These are phyloP conservation scores for Acleris holmiana DNA, from an alignment of 2,888 invertebrate genomes.

Conservation along the genomic window DNA sequence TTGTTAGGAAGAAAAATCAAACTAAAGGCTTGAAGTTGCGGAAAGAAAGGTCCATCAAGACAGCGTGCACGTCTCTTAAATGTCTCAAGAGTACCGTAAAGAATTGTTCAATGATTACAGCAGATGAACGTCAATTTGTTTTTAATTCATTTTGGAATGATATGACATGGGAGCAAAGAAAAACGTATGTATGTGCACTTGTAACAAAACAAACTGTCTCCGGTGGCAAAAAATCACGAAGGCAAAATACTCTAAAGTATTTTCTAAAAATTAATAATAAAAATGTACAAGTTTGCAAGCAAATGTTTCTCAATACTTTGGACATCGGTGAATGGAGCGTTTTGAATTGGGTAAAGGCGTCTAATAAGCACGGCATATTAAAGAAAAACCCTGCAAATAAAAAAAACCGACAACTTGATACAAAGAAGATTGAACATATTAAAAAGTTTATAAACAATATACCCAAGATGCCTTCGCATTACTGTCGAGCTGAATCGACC, in stretches of 20 bases:
- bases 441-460: constrained; percentile 16
- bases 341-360: constrained; percentile 8
- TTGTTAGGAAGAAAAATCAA: constrained; percentile 17
- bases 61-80: constrained; percentile 11
- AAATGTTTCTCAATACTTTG: constrained; percentile 15
- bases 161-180: constrained; percentile 20
- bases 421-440: constrained; percentile 15
- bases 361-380: constrained; percentile 6
- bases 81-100: constrained; percentile 12
- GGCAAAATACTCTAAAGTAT: constrained; percentile 8
- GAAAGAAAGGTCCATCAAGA: constrained; percentile 17
- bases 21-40: constrained; percentile 16
- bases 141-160: constrained; percentile 13
- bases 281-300: constrained; percentile 14
- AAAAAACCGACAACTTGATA: constrained; percentile 11
- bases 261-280: constrained; percentile 17
- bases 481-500: constrained; percentile 15
- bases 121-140: constrained; percentile 8
- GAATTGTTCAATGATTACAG: constrained; percentile 16
- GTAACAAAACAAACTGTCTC: constrained; percentile 12
- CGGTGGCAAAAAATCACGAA: constrained; percentile 14
- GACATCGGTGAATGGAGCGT: constrained; percentile 21
- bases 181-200: constrained; percentile 16
- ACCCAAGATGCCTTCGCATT: constrained; percentile 20
- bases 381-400: constrained; percentile 4